phyloP scores from a whole-genome alignment of 1,140 invertebrate species.

The Drosophila leontia region DNA sequence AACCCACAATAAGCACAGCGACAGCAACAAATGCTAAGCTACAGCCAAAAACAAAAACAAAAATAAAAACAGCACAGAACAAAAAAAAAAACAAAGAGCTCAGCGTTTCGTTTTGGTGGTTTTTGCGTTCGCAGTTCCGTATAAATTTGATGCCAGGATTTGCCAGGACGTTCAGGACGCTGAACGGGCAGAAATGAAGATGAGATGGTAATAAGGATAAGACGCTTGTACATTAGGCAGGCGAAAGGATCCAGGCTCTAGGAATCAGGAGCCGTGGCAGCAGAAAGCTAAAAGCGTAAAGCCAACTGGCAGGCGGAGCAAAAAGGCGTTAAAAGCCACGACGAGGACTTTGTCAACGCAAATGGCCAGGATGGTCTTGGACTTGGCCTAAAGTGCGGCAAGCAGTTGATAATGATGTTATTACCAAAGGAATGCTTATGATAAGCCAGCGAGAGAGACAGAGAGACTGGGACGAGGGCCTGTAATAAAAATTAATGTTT shows the following conservation, averaged over 20 bases:
- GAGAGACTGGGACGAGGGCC: conserved; percentile 2
- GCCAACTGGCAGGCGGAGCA: conserved; percentile 29
- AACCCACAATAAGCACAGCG: conserved; percentile 68
- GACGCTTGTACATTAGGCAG: conserved; percentile 70
- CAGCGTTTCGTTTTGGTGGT: conserved; percentile 57
- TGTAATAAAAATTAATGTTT: conserved; percentile 80
- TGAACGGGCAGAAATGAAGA: conserved; percentile 79
- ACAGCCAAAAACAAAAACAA: conserved; percentile 16
- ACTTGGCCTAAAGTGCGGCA: conserved; percentile 23
- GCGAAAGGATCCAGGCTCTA: conserved; percentile 18
- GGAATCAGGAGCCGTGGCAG: conserved; percentile 8
- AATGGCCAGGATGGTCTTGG: conserved; percentile 31
- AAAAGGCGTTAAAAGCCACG: conserved; percentile 74
- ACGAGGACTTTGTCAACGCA: conserved; percentile 55
- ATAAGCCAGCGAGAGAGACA: conserved; percentile 35
- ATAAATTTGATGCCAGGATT: conserved; percentile 80
- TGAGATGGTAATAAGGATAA: conserved; percentile 79
- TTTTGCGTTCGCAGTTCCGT: conserved; percentile 66
- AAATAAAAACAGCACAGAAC: conserved; percentile 57
- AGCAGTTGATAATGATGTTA: conserved; percentile 75
- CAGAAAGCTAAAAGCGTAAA: conserved; percentile 44
- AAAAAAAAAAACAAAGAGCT: conserved; percentile 63
- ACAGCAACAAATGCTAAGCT: conserved; percentile 50
- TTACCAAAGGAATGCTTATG: conserved; percentile 76
- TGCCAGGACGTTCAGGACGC: conserved; percentile 49